phyloP scores from a whole-genome alignment of 1,140 invertebrate species.

The Elymnias hypermnestra region DNA sequence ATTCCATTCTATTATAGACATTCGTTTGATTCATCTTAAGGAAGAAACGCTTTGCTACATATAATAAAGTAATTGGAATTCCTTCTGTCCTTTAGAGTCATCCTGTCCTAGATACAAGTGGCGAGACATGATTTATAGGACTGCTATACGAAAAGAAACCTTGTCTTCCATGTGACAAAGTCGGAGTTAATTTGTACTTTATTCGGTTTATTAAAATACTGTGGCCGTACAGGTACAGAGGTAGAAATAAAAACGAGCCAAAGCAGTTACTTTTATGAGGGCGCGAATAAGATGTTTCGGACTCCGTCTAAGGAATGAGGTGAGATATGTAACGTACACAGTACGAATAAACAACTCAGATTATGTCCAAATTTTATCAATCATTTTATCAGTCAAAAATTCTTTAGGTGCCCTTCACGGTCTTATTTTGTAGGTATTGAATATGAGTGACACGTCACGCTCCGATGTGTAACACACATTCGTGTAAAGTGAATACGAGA shows the following conservation, averaged over 20 bases:
- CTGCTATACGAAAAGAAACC: slow-evolving; percentile 23
- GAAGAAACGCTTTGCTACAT: slow-evolving; percentile 32
- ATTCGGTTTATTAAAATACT: slow-evolving; percentile 74
- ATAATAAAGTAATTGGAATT: slow-evolving; percentile 74
- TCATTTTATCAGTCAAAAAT: no score
- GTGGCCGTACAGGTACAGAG: slow-evolving; percentile 73
- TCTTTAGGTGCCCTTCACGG: no score
- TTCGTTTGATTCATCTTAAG: slow-evolving; percentile 17
- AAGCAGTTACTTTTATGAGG: slow-evolving; percentile 76
- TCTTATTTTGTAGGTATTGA: no score
- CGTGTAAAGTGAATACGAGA: no score
- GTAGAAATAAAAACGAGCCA: slow-evolving; percentile 74
- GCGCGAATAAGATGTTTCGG: slow-evolving; percentile 76
- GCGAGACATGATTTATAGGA: slow-evolving; percentile 51
- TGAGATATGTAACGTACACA: slow-evolving; percentile 34
- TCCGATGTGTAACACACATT: no score
- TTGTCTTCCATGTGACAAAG: no score
- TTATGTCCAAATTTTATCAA: background rate
- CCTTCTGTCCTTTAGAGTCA: slow-evolving; percentile 63
- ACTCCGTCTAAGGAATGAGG: slow-evolving; percentile 71
- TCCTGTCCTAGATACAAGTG: slow-evolving; percentile 71
- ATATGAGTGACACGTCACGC: no score
- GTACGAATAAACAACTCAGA: slow-evolving; percentile 16
- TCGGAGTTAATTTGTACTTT: no score
- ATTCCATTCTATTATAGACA: no score